Percentiles rank a stretch among this genome's conserved stretches.
Evolutionary conservation across 2,888 invertebrate genomes (phyloP).

Genomic region (Tolmerus cingulatus): DNA sequence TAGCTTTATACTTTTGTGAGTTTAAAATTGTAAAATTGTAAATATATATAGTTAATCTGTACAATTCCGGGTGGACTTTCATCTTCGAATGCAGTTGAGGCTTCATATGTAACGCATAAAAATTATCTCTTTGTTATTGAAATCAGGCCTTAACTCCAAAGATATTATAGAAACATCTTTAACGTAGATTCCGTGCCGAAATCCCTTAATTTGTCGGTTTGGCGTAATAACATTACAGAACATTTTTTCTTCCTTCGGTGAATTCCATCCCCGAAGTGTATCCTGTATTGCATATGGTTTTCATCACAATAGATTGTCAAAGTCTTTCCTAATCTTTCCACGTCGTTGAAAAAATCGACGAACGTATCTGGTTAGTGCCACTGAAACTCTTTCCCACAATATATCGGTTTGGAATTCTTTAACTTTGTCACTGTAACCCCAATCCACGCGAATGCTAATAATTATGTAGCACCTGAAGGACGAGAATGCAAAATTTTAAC

Average conservation of each 20-base stretch:
- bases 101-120: neutral
- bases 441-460: neutral
- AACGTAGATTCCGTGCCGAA: neutral
- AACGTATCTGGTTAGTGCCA: too few species aligned
- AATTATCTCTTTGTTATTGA: neutral
- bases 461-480: neutral
- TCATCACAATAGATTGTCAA: neutral
- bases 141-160: neutral
- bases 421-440: neutral
- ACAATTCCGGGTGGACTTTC: neutral
- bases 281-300: neutral
- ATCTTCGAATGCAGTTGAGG: neutral
- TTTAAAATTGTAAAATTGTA: neutral
- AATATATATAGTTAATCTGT: neutral
- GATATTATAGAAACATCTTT: neutral
- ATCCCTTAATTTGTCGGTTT: neutral
- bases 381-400: too few species aligned
- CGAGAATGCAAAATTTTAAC: neutral
- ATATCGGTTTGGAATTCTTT: neutral
- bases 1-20: neutral
- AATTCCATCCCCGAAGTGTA: neutral
- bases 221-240: neutral
- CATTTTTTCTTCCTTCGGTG: neutral
- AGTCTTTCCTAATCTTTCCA: neutral
- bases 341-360: too few species aligned